Percentiles rank a stretch among this genome's conserved stretches.
Evolutionary conservation across 2,113 vertebrate species (phyloP).

Genomic region (Emydura subglobosa): DNA sequence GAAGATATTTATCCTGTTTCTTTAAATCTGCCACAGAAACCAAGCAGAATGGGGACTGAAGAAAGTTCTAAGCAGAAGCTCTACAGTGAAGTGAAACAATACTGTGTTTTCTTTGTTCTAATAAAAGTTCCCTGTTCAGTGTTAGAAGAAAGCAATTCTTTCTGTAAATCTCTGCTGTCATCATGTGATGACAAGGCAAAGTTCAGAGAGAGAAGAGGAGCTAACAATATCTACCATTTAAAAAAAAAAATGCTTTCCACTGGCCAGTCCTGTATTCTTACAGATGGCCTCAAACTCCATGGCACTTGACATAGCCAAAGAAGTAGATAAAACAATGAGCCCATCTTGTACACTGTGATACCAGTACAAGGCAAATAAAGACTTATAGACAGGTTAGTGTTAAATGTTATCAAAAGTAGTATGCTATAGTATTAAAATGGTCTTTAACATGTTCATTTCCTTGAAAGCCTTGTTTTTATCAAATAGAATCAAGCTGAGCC

Average conservation of each 20-base stretch:
- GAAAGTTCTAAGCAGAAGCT: background rate
- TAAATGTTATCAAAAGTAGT: background rate
- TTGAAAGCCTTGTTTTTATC: background rate
- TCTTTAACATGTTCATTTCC: background rate
- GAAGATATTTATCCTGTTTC: background rate
- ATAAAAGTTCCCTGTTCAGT: fast-evolving
- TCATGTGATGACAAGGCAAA: background rate
- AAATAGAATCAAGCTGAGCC: background rate
- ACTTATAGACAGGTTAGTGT: background rate
- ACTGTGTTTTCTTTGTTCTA: background rate
- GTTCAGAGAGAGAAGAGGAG: background rate
- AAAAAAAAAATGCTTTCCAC: background rate
- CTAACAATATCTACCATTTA: background rate
- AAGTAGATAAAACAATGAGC: background rate
- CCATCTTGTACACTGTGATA: background rate
- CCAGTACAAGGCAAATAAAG: background rate
- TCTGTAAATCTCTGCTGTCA: background rate
- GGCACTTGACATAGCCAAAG: background rate
- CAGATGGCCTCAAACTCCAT: background rate
- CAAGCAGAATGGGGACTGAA: background rate
- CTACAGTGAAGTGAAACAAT: background rate
- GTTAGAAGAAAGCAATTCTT: background rate
- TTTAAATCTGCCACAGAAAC: background rate
- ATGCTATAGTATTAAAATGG: background rate
- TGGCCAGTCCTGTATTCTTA: background rate